Percentiles rank a stretch among this genome's conserved stretches.
These are phyloP conservation scores for Orgyia antiqua DNA, from an alignment of 2,888 invertebrate genomes.

Conservation along the genomic window DNA sequence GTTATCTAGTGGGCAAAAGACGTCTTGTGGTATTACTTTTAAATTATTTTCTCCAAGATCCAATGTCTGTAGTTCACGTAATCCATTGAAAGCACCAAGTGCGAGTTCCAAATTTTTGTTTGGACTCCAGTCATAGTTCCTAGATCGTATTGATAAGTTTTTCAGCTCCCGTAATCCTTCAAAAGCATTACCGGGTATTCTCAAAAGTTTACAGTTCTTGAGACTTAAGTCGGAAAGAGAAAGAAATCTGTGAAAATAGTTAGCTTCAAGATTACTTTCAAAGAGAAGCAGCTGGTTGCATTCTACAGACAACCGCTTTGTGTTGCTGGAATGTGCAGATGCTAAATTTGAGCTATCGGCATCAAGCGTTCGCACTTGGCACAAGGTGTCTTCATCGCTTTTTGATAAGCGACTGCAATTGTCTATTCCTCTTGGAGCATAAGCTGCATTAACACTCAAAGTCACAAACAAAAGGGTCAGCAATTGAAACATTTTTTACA, in stretches of 20 bases:
- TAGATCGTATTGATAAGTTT: conserved; percentile 86
- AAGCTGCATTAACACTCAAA: conserved; percentile 68
- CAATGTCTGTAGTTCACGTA: conserved; percentile 86
- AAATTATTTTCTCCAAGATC: conserved; percentile 90
- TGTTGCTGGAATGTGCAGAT: conserved; percentile 81
- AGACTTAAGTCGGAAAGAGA: conserved; percentile 86
- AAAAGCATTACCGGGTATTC: conserved; percentile 87
- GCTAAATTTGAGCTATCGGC: conserved; percentile 81
- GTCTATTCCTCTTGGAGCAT: conserved; percentile 61
- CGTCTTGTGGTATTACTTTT: conserved; percentile 85
- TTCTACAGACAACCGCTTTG: conserved; percentile 84
- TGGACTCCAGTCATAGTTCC: conserved; percentile 88
- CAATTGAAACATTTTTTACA: conserved; percentile 71
- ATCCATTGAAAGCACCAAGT: conserved; percentile 84
- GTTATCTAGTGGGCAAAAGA: conserved; percentile 88
- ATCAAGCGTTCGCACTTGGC: conserved; percentile 84
- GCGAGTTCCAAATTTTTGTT: conserved; percentile 86
- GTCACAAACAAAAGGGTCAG: conserved; percentile 73
- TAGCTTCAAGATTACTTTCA: conserved; percentile 86
- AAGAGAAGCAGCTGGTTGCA: conserved; percentile 88
- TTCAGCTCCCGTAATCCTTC: conserved; percentile 89
- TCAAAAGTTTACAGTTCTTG: conserved; percentile 88
- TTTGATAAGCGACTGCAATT: conserved; percentile 54
- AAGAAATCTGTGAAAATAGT: conserved; percentile 85
- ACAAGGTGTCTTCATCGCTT: conserved; percentile 79